Conservation (phyloP, 2,888 invertebrate genomes). For the Phaedon cochleariae region DNA sequence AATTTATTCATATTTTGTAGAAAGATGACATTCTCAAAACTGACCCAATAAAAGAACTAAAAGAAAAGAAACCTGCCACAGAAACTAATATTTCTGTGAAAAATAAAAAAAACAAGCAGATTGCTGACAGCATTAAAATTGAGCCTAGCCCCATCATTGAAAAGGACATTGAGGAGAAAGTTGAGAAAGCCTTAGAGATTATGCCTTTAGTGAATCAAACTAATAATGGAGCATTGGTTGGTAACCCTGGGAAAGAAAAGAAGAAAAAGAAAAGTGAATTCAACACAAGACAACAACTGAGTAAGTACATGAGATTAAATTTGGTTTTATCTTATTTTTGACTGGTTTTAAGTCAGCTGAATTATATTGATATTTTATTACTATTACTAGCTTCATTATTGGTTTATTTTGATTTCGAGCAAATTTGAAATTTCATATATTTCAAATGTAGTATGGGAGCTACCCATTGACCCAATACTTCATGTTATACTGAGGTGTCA, state of each 20-base stretch:
- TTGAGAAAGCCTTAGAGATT: slow-evolving; percentile 30
- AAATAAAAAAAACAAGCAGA: slow-evolving; percentile 49
- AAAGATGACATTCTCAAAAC: slow-evolving; percentile 37
- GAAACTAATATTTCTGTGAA: slow-evolving; percentile 42
- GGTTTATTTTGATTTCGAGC: no score
- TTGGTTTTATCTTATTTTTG: no score
- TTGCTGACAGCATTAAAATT: slow-evolving; percentile 9
- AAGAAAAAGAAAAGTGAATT: slow-evolving; percentile 70
- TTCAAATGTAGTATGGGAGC: no score
- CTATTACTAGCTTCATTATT: no score
- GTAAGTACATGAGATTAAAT: slow-evolving; percentile 57
- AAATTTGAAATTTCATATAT: no score
- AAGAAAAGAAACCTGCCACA: slow-evolving; percentile 33
- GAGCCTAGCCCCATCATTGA: slow-evolving; percentile 27
- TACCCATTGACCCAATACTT: no score
- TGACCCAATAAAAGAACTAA: slow-evolving; percentile 35
- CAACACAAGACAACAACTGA: slow-evolving; percentile 65
- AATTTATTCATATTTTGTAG: no score
- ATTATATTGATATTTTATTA: no score
- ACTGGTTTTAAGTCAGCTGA: no score
- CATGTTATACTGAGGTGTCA: no score
- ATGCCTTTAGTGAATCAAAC: slow-evolving; percentile 22
- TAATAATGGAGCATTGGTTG: no score
- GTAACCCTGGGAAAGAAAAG: slow-evolving; percentile 57
- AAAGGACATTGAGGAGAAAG: slow-evolving; percentile 47